Conservation (phyloP, 2,888 invertebrate species). For the Nezara viridula region DNA sequence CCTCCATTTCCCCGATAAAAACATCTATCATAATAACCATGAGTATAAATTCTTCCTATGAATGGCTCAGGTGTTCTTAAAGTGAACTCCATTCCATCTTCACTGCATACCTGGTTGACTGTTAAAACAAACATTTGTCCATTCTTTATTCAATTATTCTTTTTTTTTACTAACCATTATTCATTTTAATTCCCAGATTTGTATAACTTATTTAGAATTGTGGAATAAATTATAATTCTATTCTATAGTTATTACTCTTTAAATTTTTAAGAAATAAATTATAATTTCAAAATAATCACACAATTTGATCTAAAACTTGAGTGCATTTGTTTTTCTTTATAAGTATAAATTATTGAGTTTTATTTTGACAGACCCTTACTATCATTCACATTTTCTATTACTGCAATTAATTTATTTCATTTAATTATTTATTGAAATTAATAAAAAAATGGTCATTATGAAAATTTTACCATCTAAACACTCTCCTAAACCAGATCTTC, state of each 20-base stretch:
- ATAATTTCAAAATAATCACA: background rate
- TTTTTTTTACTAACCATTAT: background rate
- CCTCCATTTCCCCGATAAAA: constrained; percentile 94
- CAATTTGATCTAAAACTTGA: background rate
- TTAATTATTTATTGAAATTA: background rate
- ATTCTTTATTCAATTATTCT: background rate
- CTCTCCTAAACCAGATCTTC: constrained; percentile 81
- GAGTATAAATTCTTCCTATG: constrained; percentile 90
- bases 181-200: background rate
- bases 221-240: background rate
- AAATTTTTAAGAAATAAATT: background rate
- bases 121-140: constrained; percentile 38
- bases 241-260: background rate
- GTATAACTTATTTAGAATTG: background rate
- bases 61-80: constrained; percentile 90
- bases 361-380: background rate
- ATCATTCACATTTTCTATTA: background rate
- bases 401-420: background rate
- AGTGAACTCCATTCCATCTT: constrained; percentile 95
- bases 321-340: background rate
- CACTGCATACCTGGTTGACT: constrained; percentile 93
- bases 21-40: constrained; percentile 91
- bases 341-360: background rate
- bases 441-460: constrained; percentile 34
- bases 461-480: constrained; percentile 84